A percentile compares a stretch with the other conserved stretches of the same genome.
Evolutionary conservation across 2,888 invertebrate genomes (phyloP).

Genomic region (Smittia sp.): DNA sequence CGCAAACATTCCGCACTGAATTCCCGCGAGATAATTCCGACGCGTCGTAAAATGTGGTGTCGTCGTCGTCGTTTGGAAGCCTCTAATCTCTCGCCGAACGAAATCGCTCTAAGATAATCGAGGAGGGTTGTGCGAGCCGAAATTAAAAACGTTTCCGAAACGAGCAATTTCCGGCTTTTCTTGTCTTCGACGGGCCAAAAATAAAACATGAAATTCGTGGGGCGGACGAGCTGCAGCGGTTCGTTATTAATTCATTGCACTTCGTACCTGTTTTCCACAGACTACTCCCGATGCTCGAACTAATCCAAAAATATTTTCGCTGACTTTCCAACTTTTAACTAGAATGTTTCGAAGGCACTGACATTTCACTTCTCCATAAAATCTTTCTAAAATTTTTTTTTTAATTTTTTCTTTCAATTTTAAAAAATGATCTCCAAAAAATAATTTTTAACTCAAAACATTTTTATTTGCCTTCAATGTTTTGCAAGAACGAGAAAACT

Average conservation of each 20-base stretch:
- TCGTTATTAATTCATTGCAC: background rate
- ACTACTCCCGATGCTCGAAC: slow-evolving; percentile 18
- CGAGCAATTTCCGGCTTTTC: slow-evolving; percentile 38
- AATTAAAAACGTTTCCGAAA: slow-evolving; percentile 25
- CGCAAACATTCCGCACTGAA: background rate
- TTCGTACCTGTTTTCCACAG: slow-evolving; percentile 27
- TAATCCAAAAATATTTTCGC: slow-evolving; percentile 32
- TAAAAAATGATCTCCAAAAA: background rate
- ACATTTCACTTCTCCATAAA: slow-evolving; percentile 2
- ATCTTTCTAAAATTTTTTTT: slow-evolving; percentile 7
- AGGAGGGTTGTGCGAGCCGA: slow-evolving; percentile 25
- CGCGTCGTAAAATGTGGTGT: background rate
- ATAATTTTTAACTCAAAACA: slow-evolving; percentile 6
- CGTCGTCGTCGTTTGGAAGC: background rate
- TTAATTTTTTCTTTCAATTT: slow-evolving; percentile 15
- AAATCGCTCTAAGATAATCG: background rate
- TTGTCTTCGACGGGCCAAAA: slow-evolving; percentile 13
- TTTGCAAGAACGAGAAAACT: background rate
- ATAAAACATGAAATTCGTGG: background rate
- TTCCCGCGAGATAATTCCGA: background rate
- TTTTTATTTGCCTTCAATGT: background rate
- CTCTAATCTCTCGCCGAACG: background rate
- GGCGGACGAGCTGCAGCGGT: slow-evolving; percentile 22
- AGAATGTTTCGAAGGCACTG: slow-evolving; percentile 35
- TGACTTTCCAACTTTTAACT: slow-evolving; percentile 16